phyloP scores from a whole-genome alignment of 2,113 vertebrate genomes.

The Smithornis capensis region DNA sequence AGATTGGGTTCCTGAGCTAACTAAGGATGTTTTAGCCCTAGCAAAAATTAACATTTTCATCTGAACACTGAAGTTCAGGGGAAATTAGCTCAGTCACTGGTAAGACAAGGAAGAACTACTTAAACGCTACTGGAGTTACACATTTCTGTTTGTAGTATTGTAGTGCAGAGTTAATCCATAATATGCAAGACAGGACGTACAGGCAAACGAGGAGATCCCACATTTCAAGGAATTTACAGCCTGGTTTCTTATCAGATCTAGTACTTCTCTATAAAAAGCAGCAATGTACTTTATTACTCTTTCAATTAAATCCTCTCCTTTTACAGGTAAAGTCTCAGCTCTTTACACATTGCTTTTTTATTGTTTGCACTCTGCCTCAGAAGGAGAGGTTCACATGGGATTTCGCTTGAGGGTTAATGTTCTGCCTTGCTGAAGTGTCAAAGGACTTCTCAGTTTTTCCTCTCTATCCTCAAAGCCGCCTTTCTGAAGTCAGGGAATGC shows the following conservation, averaged over 20 bases:
- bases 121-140: neutral
- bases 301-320: neutral
- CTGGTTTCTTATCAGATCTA: neutral
- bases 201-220: neutral
- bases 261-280: neutral
- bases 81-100: neutral
- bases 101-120: neutral
- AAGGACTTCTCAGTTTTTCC: neutral
- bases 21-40: neutral
- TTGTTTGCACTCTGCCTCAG: neutral
- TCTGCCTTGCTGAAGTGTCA: neutral
- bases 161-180: neutral
- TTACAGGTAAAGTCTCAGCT: neutral
- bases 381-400: neutral
- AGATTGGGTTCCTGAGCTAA: neutral
- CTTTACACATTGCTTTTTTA: neutral
- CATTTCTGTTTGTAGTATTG: neutral
- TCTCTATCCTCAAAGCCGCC: neutral
- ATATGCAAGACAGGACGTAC: neutral
- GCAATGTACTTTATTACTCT: neutral
- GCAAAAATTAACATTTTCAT: neutral
- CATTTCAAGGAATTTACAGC: neutral
- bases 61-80: neutral
- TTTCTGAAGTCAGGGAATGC: neutral
- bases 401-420: neutral